phyloP scores from a whole-genome alignment of 2,888 invertebrate species.

The Operophtera brumata region DNA sequence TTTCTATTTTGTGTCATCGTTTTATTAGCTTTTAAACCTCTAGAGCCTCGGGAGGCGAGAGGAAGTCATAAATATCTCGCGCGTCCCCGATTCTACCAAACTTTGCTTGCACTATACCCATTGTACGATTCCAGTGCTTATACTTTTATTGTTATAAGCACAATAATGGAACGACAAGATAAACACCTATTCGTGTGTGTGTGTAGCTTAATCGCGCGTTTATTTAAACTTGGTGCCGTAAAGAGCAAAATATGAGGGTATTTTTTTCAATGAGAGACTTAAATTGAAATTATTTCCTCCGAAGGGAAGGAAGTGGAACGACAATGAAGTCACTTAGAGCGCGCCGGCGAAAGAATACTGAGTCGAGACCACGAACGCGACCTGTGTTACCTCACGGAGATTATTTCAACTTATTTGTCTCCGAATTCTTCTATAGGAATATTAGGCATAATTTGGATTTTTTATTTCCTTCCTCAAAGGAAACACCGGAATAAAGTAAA shows the following conservation, averaged over 20 bases:
- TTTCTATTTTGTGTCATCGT: conserved; percentile 62
- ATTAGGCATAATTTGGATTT: conserved; percentile 49
- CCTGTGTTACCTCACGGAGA: conserved; percentile 48
- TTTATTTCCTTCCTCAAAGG: conserved; percentile 44
- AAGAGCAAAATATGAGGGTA: conserved; percentile 44
- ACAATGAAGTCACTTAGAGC: conserved; percentile 67
- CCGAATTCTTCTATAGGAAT: conserved; percentile 48
- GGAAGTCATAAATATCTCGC: conserved; percentile 70
- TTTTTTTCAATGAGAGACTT: conserved; percentile 55
- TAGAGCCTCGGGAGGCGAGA: conserved; percentile 56
- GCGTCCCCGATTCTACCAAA: conserved; percentile 63
- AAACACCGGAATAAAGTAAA: conserved; percentile 21
- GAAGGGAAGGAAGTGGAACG: conserved; percentile 67
- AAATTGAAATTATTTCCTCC: conserved; percentile 67
- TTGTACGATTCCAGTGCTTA: conserved; percentile 29
- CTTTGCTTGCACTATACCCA: conserved; percentile 57
- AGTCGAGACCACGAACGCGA: conserved; percentile 45
- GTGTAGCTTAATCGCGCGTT: conserved; percentile 15
- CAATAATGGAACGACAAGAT: conserved; percentile 37
- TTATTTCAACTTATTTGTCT: conserved; percentile 68
- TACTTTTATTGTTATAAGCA: conserved; percentile 43
- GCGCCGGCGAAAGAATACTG: conserved; percentile 67
- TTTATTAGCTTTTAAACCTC: conserved; percentile 68
- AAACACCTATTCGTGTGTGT: conserved; percentile 33
- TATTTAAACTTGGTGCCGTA: conserved; percentile 16